phyloP scores from a whole-genome alignment of 2,113 vertebrate genomes.

The Neolamprologus fasciatus region DNA sequence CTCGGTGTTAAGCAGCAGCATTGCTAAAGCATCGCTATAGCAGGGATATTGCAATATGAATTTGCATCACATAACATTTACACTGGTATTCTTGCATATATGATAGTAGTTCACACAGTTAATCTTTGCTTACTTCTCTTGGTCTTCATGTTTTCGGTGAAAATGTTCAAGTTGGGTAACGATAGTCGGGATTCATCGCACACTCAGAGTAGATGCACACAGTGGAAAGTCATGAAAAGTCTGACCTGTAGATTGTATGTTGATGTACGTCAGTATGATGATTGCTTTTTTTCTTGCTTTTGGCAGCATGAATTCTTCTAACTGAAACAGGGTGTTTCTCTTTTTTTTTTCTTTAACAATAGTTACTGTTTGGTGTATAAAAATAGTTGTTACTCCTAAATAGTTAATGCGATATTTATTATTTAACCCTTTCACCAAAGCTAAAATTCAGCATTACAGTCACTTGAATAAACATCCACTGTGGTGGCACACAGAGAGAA shows the following conservation, averaged over 20 bases:
- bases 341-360: not conserved
- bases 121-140: not conserved
- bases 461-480: not conserved
- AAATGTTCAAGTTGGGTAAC: not conserved
- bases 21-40: not conserved
- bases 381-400: not conserved
- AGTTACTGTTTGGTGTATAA: not conserved
- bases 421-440: not conserved
- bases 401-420: not conserved
- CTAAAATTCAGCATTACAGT: not conserved
- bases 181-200: not conserved
- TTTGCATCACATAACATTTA: not conserved
- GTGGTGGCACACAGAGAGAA: rapidly evolving
- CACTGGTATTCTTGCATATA: not conserved
- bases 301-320: not conserved
- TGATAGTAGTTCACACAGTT: not conserved
- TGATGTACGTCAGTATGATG: not conserved
- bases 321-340: rapidly evolving
- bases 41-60: not conserved
- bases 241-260: not conserved
- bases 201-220: not conserved
- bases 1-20: too few species aligned
- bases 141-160: not conserved
- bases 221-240: not conserved
- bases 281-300: not conserved